A percentile compares a stretch with the other conserved stretches of the same genome.
These are phyloP conservation scores for Congeria kusceri DNA, from an alignment of 2,888 invertebrate species.

Conservation along the genomic window DNA sequence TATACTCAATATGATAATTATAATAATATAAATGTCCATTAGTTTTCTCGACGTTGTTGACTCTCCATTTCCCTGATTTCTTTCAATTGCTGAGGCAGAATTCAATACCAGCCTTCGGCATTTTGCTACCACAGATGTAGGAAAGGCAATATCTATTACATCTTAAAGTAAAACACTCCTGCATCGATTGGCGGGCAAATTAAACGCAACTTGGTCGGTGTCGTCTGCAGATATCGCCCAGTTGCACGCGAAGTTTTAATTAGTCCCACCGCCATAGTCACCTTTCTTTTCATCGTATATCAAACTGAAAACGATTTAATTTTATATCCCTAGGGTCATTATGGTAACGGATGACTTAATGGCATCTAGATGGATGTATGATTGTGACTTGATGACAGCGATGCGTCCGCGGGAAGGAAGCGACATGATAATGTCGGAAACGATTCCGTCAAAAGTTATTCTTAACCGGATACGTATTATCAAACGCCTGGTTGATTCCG, in stretches of 20 bases:
- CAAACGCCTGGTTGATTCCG: not conserved
- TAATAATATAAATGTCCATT: too few relatives aligned
- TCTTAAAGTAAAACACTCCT: slow-evolving; percentile 44
- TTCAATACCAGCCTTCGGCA: too few relatives aligned
- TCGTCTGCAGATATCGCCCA: slow-evolving; percentile 23
- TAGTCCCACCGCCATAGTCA: slow-evolving; percentile 32
- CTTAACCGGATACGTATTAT: slow-evolving; percentile 32
- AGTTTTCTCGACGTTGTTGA: too few relatives aligned
- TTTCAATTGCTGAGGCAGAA: too few relatives aligned
- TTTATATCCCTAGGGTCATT: slow-evolving; percentile 35
- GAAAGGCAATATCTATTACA: slow-evolving; percentile 32
- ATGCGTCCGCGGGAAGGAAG: slow-evolving; percentile 38
- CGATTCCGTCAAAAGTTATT: slow-evolving; percentile 22
- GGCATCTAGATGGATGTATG: slow-evolving; percentile 17
- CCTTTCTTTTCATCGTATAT: slow-evolving; percentile 23
- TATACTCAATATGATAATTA: too few relatives aligned
- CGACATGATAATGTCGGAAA: slow-evolving; percentile 36
- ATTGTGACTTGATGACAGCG: slow-evolving; percentile 11
- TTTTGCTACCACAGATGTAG: not conserved
- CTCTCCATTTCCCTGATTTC: too few relatives aligned
- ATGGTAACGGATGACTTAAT: slow-evolving; percentile 27
- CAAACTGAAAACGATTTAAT: slow-evolving; percentile 37
- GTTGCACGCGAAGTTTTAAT: slow-evolving; percentile 62
- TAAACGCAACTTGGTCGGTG: slow-evolving; percentile 51
- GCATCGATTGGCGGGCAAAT: slow-evolving; percentile 52